Base-by-base conservation (phyloP, 2,888 invertebrate species). In the Apoda limacodes region DNA sequence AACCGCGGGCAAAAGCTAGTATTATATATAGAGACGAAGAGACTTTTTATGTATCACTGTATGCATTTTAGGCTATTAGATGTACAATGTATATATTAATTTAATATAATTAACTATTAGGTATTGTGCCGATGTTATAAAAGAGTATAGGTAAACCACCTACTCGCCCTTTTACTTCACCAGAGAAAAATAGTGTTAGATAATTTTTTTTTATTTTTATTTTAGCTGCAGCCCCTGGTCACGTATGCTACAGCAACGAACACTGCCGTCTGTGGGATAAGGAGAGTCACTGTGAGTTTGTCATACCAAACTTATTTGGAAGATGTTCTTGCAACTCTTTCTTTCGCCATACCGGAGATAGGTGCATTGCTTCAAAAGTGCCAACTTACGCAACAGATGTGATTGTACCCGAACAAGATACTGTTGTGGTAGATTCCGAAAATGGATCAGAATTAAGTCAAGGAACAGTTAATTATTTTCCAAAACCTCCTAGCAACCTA, bases 271-370 rank as follows among this genome's bases (percentile, higher is more conserved):
- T 94, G 53, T 92, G 89, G 85, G 91, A 92, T 49, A 84, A 83
- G 39, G 88, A 90, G 56, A 92, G 92, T 42, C 90, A 92, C 55
- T 95, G 95, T 55, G 93, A 93, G 65, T 95, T 92, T 61, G 84
- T 93, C 29, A 93, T 95, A 46, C 92, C 93, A 14, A 92, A 93
- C 62, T 84, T 95, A 7, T 93, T 94, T 58, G 95, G 95, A 26
- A 85, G 92, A 53, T 95, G 95, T 54, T 88, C 90, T 38, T 95
- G 95, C 60, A 88, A 88, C 46, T 65, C 85, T 6, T 86, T 86
- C 22, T 83, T 84, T 44, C 82, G 83, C 37, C 87, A 87, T 69
- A 70, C 82, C 13, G 87, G 86, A 9, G 87, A 88, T 42, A 83
- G 82, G 40, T 89, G 89, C 68, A 61, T 88, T 32, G 60, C 67